These are phyloP conservation scores for Listronotus oregonensis DNA, from an alignment of 1,140 invertebrate species.

Conservation along the genomic window DNA sequence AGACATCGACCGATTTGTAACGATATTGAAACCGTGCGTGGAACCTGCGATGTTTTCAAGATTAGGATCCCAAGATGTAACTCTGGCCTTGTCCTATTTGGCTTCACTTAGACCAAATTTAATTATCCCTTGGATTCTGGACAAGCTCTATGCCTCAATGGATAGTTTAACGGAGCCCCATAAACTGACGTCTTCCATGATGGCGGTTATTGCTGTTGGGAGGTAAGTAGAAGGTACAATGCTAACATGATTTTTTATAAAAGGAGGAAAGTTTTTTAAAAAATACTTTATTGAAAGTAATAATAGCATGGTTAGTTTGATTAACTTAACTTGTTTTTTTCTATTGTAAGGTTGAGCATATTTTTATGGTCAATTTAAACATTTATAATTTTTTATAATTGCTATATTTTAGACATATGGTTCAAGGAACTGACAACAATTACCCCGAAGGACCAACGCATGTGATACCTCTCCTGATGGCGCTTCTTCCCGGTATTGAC, in stretches of 20 bases:
- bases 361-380: too few relatives aligned
- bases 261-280: too few relatives aligned
- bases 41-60: slow-evolving; percentile 77
- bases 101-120: slow-evolving; percentile 79
- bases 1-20: slow-evolving; percentile 85
- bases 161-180: slow-evolving; percentile 89
- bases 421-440: slow-evolving; percentile 65
- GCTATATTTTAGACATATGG: slow-evolving; percentile 61
- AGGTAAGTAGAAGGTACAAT: too few relatives aligned
- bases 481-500: slow-evolving; percentile 85
- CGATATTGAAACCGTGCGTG: slow-evolving; percentile 55
- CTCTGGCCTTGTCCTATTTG: slow-evolving; percentile 73
- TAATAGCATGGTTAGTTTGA: too few relatives aligned
- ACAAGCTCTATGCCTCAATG: slow-evolving; percentile 77
- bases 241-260: too few relatives aligned
- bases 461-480: slow-evolving; percentile 79
- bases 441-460: slow-evolving; percentile 80
- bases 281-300: too few relatives aligned
- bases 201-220: slow-evolving; percentile 73
- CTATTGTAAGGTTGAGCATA: too few relatives aligned
- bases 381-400: too few relatives aligned
- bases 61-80: slow-evolving; percentile 67
- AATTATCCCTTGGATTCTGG: slow-evolving; percentile 81
- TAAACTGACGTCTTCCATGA: slow-evolving; percentile 79
- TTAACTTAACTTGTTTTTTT: too few relatives aligned